phyloP scores from a whole-genome alignment of 64 coral and sea anemone species.

The Pachyseris speciosa region DNA sequence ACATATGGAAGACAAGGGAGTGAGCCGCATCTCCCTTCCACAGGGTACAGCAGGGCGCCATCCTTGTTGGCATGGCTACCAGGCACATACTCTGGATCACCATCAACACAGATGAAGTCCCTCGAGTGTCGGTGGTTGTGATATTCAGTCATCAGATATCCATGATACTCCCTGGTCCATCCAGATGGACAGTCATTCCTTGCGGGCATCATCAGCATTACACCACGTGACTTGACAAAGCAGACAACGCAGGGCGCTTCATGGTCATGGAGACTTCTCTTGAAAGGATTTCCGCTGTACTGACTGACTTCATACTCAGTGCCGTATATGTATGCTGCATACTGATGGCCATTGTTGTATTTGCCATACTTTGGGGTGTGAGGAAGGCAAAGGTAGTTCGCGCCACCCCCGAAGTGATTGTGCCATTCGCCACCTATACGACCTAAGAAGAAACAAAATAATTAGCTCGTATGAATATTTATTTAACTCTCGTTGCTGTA shows the following conservation, averaged over 20 bases:
- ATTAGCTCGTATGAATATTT: too few relatives aligned
- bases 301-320: conserved; percentile 21
- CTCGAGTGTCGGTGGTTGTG: conserved; percentile 1
- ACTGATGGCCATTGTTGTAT: not conserved
- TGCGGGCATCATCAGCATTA: conserved; percentile 53
- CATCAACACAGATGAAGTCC: conserved; percentile 54
- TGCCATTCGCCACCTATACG: not conserved
- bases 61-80: conserved; percentile 1
- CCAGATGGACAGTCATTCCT: conserved; percentile 58
- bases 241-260: conserved; percentile 39
- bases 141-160: conserved; percentile 21
- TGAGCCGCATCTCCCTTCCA: conserved; percentile 9
- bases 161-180: conserved; percentile 59
- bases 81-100: not conserved
- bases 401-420: conserved; percentile 7
- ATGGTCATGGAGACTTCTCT: conserved; percentile 8
- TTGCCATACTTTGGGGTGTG: conserved; percentile 27
- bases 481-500: too few relatives aligned
- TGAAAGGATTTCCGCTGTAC: not conserved
- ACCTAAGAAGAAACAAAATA: not conserved
- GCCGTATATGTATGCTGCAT: not conserved
- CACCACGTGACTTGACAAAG: conserved; percentile 30
- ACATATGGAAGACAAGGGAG: conserved; percentile 29
- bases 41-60: conserved; percentile 54
- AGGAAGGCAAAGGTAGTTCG: conserved; percentile 35